Percentiles rank a stretch among this genome's conserved stretches.
Conservation (phyloP, 2,888 invertebrate species). For the Cyclophora punctaria region DNA sequence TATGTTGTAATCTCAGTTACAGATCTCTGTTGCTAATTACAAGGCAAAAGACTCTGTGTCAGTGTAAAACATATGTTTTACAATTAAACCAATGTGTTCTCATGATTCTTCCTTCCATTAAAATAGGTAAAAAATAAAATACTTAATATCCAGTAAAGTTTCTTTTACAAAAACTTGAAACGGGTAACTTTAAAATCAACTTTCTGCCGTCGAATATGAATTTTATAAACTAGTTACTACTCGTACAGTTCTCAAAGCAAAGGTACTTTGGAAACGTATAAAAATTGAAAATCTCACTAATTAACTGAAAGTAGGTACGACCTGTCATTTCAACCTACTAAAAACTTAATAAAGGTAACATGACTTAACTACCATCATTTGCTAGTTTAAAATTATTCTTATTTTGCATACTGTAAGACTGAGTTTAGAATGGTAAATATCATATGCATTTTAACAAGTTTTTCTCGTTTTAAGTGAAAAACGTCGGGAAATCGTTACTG, state of each 20-base stretch:
- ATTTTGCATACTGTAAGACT: background rate
- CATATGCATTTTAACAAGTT: slow-evolving; percentile 3
- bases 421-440: background rate
- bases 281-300: slow-evolving; percentile 33
- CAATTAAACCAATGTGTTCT: no score
- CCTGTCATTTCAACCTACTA: slow-evolving; percentile 31
- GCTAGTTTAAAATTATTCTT: background rate
- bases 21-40: no score
- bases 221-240: slow-evolving; percentile 6
- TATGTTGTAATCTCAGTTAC: no score
- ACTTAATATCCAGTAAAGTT: no score
- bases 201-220: background rate
- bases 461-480: slow-evolving; percentile 8
- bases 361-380: background rate
- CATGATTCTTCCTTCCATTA: no score
- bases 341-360: background rate
- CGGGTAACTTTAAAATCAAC: no score
- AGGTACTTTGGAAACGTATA: slow-evolving; percentile 12
- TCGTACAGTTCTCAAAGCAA: slow-evolving; percentile 4
- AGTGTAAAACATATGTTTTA: no score
- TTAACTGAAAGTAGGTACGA: slow-evolving; percentile 47
- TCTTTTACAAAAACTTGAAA: no score
- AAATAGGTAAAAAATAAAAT: no score
- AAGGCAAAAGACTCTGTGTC: no score
- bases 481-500: slow-evolving; percentile 8